Percentiles rank a stretch among this genome's conserved stretches.
Evolutionary conservation across 1,140 invertebrate genomes (phyloP).

Genomic region (Potamilus streckersoni): DNA sequence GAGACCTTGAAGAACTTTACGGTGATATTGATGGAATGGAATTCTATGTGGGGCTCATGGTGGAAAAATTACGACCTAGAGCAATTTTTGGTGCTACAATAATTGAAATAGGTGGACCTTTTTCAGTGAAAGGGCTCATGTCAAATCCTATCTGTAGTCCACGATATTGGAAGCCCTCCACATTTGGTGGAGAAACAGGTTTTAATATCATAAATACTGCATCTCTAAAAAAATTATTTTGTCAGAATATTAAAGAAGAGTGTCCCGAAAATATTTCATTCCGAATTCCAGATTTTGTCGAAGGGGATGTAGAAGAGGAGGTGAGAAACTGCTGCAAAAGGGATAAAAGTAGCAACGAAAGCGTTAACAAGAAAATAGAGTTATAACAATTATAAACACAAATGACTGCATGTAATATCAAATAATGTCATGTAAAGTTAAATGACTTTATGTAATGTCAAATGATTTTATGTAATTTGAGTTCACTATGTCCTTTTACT

Average conservation of each 20-base stretch:
- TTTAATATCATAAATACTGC: constrained; percentile 68
- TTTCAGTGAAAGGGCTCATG: constrained; percentile 68
- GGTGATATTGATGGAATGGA: constrained; percentile 69
- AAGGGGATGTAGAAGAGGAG: constrained; percentile 25
- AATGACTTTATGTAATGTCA: no score
- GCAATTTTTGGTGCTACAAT: constrained; percentile 62
- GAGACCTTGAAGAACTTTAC: constrained; percentile 64
- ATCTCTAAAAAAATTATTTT: constrained; percentile 66
- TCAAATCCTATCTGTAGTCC: constrained; percentile 68
- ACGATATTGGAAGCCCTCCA: constrained; percentile 69
- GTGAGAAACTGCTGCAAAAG: no score
- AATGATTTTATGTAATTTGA: no score
- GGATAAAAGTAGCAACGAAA: no score
- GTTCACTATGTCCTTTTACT: no score
- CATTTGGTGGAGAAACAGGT: constrained; percentile 69
- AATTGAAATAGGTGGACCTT: constrained; percentile 68
- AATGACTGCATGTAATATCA: no score
- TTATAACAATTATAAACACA: no score
- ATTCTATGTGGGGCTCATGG: constrained; percentile 66
- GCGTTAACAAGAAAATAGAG: no score
- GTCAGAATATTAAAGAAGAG: constrained; percentile 64
- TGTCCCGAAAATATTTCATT: constrained; percentile 63
- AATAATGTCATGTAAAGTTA: no score
- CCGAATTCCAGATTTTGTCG: constrained; percentile 54
- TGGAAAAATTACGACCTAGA: constrained; percentile 61